phyloP scores from a whole-genome alignment of 2,888 invertebrate genomes.

The Synergus japonicus region DNA sequence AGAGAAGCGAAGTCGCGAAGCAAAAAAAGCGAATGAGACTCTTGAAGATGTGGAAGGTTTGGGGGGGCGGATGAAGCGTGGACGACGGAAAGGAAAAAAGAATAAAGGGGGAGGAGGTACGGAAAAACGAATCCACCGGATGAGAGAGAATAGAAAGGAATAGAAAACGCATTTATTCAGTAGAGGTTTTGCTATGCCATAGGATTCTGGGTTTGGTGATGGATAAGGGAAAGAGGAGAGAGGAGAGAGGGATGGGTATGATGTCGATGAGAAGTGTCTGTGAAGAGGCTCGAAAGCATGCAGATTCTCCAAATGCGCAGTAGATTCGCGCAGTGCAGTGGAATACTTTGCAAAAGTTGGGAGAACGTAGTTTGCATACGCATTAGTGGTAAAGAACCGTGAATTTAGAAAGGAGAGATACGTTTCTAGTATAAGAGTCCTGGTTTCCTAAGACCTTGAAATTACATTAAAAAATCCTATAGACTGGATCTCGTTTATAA shows the following conservation, averaged over 20 bases:
- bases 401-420: conserved; percentile 4
- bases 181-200: not conserved
- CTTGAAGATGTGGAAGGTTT: conserved; percentile 40
- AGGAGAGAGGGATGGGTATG: not conserved
- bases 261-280: conserved; percentile 31
- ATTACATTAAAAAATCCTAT: not conserved
- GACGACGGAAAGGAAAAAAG: conserved; percentile 35
- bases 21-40: conserved; percentile 6
- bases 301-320: conserved; percentile 24
- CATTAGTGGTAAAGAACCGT: conserved; percentile 31
- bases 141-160: conserved; percentile 52
- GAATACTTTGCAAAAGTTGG: conserved; percentile 9
- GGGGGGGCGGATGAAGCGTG: conserved; percentile 35
- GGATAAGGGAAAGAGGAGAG: not conserved
- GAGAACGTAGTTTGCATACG: conserved; percentile 30
- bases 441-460: conserved; percentile 12
- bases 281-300: conserved; percentile 30
- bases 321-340: not conserved
- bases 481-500: not conserved
- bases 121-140: conserved; percentile 45
- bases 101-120: conserved; percentile 36
- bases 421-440: not conserved
- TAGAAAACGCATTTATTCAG: conserved; percentile 27
- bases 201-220: not conserved
- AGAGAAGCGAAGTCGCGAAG: conserved; percentile 32